Evolutionary conservation across 2,888 invertebrate genomes (phyloP).

Genomic region (Leptopilina drosophilae): DNA sequence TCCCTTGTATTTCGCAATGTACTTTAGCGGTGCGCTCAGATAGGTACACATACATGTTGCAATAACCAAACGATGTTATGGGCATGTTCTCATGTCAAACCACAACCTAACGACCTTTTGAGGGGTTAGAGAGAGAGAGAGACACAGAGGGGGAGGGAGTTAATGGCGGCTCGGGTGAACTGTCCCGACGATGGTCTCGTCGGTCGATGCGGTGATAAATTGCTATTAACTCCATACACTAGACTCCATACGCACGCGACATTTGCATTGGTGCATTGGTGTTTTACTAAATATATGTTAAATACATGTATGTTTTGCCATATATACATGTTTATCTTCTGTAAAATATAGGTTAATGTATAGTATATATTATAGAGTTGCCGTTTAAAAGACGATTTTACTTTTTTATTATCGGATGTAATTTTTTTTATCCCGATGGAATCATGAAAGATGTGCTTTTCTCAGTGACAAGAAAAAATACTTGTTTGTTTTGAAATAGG

Average conservation of each 20-base stretch:
- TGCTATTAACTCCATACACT: conserved; percentile 66
- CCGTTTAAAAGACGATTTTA: too few relatives aligned
- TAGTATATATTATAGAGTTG: too few relatives aligned
- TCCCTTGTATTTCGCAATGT: conserved; percentile 40
- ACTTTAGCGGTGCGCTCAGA: conserved; percentile 59
- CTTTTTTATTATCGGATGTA: too few relatives aligned
- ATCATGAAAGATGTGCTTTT: too few relatives aligned
- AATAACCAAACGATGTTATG: conserved; percentile 72
- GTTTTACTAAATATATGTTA: too few relatives aligned
- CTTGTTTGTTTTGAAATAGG: too few relatives aligned
- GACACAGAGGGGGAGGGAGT: conserved; percentile 59
- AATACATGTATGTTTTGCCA: background rate
- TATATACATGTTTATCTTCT: too few relatives aligned
- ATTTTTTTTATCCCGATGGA: too few relatives aligned
- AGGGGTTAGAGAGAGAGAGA: too few relatives aligned
- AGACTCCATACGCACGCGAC: conserved; percentile 45
- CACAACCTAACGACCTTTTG: conserved; percentile 73
- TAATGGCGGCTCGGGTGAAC: conserved; percentile 65
- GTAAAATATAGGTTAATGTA: too few relatives aligned
- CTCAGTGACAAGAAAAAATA: too few relatives aligned
- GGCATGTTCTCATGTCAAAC: conserved; percentile 74
- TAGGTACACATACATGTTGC: conserved; percentile 57
- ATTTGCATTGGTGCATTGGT: conserved; percentile 57
- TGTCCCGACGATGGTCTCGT: conserved; percentile 53
- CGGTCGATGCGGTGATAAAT: conserved; percentile 71